Conservation (phyloP, 2,113 vertebrate genomes). For the Siphamia tubifer region DNA sequence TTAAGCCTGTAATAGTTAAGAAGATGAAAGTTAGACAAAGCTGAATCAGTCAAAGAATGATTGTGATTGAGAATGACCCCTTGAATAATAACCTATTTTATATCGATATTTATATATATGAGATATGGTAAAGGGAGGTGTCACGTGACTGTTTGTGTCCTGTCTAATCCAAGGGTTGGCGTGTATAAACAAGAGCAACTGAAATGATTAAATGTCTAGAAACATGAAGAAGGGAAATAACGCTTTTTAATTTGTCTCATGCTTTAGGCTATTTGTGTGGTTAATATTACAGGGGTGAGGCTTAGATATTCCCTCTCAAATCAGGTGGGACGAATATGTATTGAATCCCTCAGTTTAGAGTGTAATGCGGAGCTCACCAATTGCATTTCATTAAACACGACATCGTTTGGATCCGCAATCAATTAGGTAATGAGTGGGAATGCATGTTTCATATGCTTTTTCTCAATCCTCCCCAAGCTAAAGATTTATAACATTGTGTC, state of each 20-base stretch:
- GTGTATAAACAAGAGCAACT: slow-evolving; percentile 23
- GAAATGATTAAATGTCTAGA: slow-evolving; percentile 70
- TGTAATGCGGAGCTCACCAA: slow-evolving; percentile 48
- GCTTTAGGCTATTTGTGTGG: slow-evolving; percentile 76
- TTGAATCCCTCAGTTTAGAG: slow-evolving; percentile 59
- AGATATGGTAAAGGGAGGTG: not conserved
- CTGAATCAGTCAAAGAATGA: not conserved
- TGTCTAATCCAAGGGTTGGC: not conserved
- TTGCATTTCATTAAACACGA: slow-evolving; percentile 70
- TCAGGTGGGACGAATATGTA: slow-evolving; percentile 68
- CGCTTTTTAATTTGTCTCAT: slow-evolving; percentile 68
- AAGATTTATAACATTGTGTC: slow-evolving; percentile 38
- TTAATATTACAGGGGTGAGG: slow-evolving; percentile 67
- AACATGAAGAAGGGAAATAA: slow-evolving; percentile 66
- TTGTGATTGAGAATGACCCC: not conserved
- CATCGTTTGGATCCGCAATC: slow-evolving; percentile 57
- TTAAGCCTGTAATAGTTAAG: not conserved
- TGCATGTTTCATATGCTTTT: slow-evolving; percentile 63
- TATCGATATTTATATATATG: too few relatives aligned
- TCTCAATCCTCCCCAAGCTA: slow-evolving; percentile 50
- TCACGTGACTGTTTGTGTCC: not conserved
- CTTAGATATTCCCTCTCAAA: slow-evolving; percentile 60
- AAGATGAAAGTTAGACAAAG: slow-evolving; percentile 5
- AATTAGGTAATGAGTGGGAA: slow-evolving; percentile 66
- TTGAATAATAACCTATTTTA: too few relatives aligned